Evolutionary conservation across 1,140 invertebrate genomes (phyloP).

Genomic region (Danaus melanippus): DNA sequence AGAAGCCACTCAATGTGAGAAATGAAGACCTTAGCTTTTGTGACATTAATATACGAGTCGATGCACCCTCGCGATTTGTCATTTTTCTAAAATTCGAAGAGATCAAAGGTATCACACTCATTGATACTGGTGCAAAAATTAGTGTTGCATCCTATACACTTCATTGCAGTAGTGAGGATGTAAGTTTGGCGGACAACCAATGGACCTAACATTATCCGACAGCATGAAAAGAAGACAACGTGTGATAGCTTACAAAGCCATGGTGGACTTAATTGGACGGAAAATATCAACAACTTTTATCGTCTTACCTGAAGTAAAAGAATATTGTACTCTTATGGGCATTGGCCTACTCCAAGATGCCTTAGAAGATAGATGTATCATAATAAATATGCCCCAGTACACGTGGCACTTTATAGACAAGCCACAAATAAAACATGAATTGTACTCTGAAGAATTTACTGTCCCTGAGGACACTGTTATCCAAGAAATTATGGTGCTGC

Average conservation of each 20-base stretch:
- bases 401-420: conserved; percentile 14
- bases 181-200: background rate
- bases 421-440: background rate
- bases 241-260: conserved; percentile 4
- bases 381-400: conserved; percentile 19
- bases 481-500: no score
- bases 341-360: conserved; percentile 22
- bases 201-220: conserved; percentile 13
- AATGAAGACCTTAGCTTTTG: no score
- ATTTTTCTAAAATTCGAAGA: conserved; percentile 2
- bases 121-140: conserved; percentile 18
- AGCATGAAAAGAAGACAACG: conserved; percentile 4
- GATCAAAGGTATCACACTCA: conserved; percentile 5
- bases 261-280: conserved; percentile 4
- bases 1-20: no score
- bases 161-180: conserved; percentile 3
- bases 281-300: conserved; percentile 15
- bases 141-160: conserved; percentile 13
- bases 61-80: no score
- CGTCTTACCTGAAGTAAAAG: conserved; percentile 13
- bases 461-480: no score
- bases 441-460: no score
- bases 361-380: no score
- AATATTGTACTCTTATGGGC: conserved; percentile 20
- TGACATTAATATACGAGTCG: no score